Base-by-base conservation (phyloP, 2,797 vertebrate species). In the Ceryle rudis region DNA sequence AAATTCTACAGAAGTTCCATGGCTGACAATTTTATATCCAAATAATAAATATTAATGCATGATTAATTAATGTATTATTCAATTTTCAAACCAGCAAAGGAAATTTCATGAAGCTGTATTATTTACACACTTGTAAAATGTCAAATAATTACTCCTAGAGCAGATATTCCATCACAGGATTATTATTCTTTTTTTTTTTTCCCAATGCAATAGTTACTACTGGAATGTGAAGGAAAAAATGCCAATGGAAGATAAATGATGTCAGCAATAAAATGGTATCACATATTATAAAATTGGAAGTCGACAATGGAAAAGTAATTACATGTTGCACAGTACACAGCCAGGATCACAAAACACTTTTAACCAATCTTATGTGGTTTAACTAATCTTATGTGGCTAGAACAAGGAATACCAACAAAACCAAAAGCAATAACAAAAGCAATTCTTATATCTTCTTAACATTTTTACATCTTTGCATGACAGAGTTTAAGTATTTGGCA, bases 111-210 rank as follows among this genome's bases (percentile, higher is more conserved):
- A 81, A 37, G 5, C 4, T 74, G 5, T 80, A 15, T 51, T 51
- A 66, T 31, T 33, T 11, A 2, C 15, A 33, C 1, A 2, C 10
- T 65, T 49, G 15, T 44, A 72, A 66, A 81, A 60, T 26, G 7
- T 47, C 7, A 55, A 60, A 60, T 71, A 64, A 17, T 66, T 80
- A 44, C 14, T 28, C 9, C 8, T n/a, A 42, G 9, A 25, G 70
- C 6, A 29, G 29, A 5, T n/a, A 18, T 4, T 23, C 1, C 65
- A 3, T 55, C 10, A 8, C 9, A 81, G 31, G 22, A 37, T 41
- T 64, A 47, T 47, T 25, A 25, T 65, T 4, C 1, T 2, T 62
- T 64, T 3, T 1, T 2, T 71, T 1, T 3, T 64, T 60, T 4
- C 1, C 2, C 67, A n/a, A 7, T 29, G 10, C 7, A 46, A 20